Evolutionary conservation across 1,140 invertebrate species (phyloP).

Genomic region (Leptonema lineaticorne): DNA sequence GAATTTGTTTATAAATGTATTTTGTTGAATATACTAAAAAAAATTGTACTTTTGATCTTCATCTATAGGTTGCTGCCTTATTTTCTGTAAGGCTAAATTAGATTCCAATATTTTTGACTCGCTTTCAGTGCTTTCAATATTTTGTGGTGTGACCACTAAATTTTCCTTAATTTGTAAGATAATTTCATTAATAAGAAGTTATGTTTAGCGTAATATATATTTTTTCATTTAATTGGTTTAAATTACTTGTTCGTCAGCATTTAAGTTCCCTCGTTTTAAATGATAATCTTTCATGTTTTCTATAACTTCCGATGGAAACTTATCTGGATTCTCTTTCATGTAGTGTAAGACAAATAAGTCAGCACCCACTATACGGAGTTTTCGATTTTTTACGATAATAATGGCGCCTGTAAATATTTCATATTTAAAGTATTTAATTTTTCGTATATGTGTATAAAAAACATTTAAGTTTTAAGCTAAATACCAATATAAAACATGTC

Average conservation of each 20-base stretch:
- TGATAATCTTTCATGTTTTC: conserved; percentile 65
- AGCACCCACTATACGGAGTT: conserved; percentile 66
- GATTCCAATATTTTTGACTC: too few species aligned
- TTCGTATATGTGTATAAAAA: not conserved
- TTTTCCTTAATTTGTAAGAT: not conserved
- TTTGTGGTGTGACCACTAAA: not conserved
- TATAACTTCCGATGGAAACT: conserved; percentile 63
- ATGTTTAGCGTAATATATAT: too few species aligned
- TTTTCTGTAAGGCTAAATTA: too few species aligned
- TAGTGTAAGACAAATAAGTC: conserved; percentile 71
- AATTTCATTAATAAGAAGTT: too few species aligned
- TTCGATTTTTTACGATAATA: conserved; percentile 65
- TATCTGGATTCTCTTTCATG: conserved; percentile 67
- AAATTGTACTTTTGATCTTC: too few species aligned
- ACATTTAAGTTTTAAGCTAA: too few species aligned
- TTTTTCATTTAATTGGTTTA: too few species aligned
- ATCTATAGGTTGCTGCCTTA: too few species aligned
- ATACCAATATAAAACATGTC: conserved; percentile 67
- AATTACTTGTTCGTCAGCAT: too few species aligned
- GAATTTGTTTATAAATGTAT: too few species aligned
- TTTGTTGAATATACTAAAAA: too few species aligned
- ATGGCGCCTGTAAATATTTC: conserved; percentile 54
- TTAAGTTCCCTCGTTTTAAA: conserved; percentile 58
- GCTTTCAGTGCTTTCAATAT: too few species aligned
- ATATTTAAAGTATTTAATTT: not conserved